These are phyloP conservation scores for Dasypus novemcinctus DNA, from an alignment of 2,113 vertebrate species.

Conservation along the genomic window DNA sequence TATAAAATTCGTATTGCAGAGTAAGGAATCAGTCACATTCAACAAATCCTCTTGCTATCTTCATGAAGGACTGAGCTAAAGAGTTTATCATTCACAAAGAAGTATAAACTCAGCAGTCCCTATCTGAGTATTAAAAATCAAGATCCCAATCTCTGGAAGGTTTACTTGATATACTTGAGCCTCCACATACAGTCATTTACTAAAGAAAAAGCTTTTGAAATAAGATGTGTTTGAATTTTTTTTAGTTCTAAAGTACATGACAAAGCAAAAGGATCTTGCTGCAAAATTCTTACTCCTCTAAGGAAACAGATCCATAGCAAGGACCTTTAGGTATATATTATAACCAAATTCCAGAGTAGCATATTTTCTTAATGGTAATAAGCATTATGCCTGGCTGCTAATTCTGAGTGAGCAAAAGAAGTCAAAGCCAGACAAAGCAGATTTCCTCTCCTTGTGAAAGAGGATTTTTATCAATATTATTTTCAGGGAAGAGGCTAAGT, in stretches of 20 bases:
- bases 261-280: conserved; percentile 22
- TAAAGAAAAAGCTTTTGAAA: background rate
- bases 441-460: conserved; percentile 19
- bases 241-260: conserved; percentile 14
- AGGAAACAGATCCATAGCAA: background rate
- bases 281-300: background rate
- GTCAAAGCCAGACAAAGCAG: conserved; percentile 51
- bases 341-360: background rate
- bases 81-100: background rate
- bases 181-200: background rate
- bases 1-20: background rate
- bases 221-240: conserved; percentile 2
- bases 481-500: conserved; percentile 60
- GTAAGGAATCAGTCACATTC: background rate
- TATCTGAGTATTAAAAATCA: background rate
- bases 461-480: conserved; percentile 34
- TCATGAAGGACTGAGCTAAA: background rate
- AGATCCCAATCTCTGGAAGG: background rate
- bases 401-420: conserved; percentile 11
- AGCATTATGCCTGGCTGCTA: conserved; percentile 13
- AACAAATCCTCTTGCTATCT: background rate
- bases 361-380: conserved; percentile 29
- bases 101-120: background rate
- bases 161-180: background rate
- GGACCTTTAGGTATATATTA: background rate